Percentiles rank a stretch among this genome's conserved stretches.
Conservation (phyloP, 2,797 vertebrate genomes). For the Pelobates cultripes region DNA sequence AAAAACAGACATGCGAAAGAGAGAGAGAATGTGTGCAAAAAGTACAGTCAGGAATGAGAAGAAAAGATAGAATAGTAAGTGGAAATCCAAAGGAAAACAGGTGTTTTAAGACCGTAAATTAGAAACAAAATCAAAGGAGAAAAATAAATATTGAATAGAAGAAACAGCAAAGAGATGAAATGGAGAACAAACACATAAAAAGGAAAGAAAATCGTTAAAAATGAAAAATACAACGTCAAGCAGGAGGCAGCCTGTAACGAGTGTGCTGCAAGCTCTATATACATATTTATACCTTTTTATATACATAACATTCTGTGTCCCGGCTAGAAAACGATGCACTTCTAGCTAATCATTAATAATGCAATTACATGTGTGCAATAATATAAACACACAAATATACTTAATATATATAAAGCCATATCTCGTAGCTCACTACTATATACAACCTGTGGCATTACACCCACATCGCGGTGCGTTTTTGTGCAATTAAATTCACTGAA, state of each 20-base stretch:
- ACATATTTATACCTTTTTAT: slow-evolving; percentile 53
- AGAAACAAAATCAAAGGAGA: slow-evolving; percentile 7
- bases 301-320: slow-evolving; percentile 46
- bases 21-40: slow-evolving; percentile 11
- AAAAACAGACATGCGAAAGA: slow-evolving; percentile 63
- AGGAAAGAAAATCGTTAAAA: slow-evolving; percentile 48
- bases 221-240: slow-evolving; percentile 31
- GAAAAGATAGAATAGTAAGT: too few species aligned
- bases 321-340: slow-evolving; percentile 36
- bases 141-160: neutral
- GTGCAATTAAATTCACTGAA: slow-evolving; percentile 22
- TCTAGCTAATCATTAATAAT: slow-evolving; percentile 32
- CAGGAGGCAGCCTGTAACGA: slow-evolving; percentile 44
- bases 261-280: slow-evolving; percentile 54
- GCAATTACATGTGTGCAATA: slow-evolving; percentile 32
- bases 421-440: slow-evolving; percentile 28
- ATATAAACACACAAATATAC: slow-evolving; percentile 38
- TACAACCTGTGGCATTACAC: slow-evolving; percentile 36
- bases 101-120: neutral
- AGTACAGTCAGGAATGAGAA: neutral
- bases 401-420: slow-evolving; percentile 27
- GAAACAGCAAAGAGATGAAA: slow-evolving; percentile 28
- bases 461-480: slow-evolving; percentile 17
- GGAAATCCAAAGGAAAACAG: too few species aligned
- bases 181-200: slow-evolving; percentile 54